These are phyloP conservation scores for Cygnus atratus DNA, from an alignment of 2,113 vertebrate species.

Conservation along the genomic window DNA sequence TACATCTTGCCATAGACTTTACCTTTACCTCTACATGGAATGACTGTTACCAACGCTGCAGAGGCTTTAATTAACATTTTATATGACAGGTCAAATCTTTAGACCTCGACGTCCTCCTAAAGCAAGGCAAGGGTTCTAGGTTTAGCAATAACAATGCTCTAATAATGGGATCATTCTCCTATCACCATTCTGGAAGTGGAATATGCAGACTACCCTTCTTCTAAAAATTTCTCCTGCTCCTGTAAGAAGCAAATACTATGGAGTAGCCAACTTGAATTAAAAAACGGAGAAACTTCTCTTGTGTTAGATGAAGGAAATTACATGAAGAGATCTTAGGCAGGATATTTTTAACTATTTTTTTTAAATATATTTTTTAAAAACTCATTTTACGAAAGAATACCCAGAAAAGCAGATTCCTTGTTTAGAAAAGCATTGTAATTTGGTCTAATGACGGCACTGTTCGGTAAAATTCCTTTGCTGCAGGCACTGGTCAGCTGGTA, in stretches of 20 bases:
- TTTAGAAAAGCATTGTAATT: neutral
- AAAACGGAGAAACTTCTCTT: neutral
- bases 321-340: neutral
- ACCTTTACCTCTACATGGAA: neutral
- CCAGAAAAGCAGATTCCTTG: neutral
- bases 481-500: neutral
- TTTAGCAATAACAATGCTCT: neutral
- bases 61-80: neutral
- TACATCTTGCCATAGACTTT: neutral
- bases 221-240: fast-evolving
- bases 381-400: neutral
- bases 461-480: neutral
- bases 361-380: neutral
- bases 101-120: neutral
- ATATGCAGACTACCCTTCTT: neutral
- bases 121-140: neutral
- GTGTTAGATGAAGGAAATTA: neutral
- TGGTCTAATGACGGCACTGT: neutral
- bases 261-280: neutral
- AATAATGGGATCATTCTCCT: neutral
- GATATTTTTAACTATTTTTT: neutral
- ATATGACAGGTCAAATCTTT: neutral
- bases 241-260: neutral
- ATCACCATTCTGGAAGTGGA: neutral
- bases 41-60: neutral